These are phyloP conservation scores for Apotomis capreana DNA, from an alignment of 2,888 invertebrate genomes.

Conservation along the genomic window DNA sequence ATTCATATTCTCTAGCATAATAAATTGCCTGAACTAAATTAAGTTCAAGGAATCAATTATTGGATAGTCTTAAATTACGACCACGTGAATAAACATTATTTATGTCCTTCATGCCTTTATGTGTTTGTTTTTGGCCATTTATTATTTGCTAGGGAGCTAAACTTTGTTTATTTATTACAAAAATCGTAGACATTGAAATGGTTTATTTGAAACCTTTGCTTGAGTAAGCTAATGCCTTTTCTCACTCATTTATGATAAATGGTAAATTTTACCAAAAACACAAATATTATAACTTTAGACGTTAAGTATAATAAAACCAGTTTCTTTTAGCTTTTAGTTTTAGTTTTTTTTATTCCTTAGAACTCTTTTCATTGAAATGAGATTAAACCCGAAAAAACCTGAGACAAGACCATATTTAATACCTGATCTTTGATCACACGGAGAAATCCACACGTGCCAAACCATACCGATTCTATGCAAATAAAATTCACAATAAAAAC, in stretches of 20 bases:
- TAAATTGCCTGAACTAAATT: conserved; percentile 18
- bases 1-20: neutral
- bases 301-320: no score
- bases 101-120: conserved; percentile 1
- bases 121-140: conserved; percentile 6
- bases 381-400: neutral
- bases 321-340: no score
- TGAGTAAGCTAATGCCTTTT: neutral
- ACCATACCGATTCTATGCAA: conserved; percentile 25
- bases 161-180: conserved; percentile 16
- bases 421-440: conserved; percentile 44
- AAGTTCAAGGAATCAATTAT: conserved; percentile 27
- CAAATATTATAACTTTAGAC: no score
- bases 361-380: neutral
- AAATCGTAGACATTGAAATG: conserved; percentile 39
- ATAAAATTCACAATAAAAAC: conserved; percentile 39
- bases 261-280: no score
- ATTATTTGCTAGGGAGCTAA: conserved; percentile 3
- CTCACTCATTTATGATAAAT: no score
- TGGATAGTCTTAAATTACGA: conserved; percentile 11
- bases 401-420: conserved; percentile 27
- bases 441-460: conserved; percentile 24
- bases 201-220: neutral
- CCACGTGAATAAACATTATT: conserved; percentile 3
- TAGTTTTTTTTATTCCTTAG: neutral